Base-by-base conservation (phyloP, 2,797 vertebrate genomes). In the Pogoniulus pusillus region DNA sequence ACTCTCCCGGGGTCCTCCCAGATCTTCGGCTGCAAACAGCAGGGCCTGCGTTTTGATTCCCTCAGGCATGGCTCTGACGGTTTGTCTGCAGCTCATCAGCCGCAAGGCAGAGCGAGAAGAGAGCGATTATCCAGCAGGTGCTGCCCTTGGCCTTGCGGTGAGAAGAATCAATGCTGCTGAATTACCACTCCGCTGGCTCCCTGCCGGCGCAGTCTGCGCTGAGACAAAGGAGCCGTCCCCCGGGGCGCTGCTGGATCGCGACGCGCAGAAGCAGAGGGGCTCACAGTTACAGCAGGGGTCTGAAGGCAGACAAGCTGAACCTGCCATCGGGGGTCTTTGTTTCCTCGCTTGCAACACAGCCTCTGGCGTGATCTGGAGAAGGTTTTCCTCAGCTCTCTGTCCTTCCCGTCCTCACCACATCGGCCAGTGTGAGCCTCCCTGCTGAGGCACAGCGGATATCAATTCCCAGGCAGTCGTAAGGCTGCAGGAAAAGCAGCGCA, bases 191-290 rank as follows among this genome's bases (percentile, higher is more conserved):
- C 17, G 30, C 23, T 20, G 11, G 16, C 18, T 70, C 30, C 73
- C 41, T 53, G 29, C 0, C 1, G 51, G 51, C 59, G 32, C 45
- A 82, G 76, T 68, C 29, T 45, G 60, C 3, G 7, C 63, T 55
- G 71, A 45, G 74, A 55, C 26, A 39, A 78, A 85, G 47, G 53
- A 37, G 49, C 34, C 8, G 2, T 63, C 53, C 51, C 59, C 73
- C 0, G 0, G 39, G 22, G 12, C 6, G 43, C 47, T 1, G 63
- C 37, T 34, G 54, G 47, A 17, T 82, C 47, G 27, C 8, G 29
- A 3, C 3, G 1, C 4, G 22, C 39, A 24, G 54, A 39, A 58
- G 34, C 37, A 89, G 49, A 32, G 14, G 27, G 59, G 35, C 15
- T 85, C 45, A 4, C 14, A 37, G 51, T 23, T 64, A 35, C 51